Base-by-base conservation (phyloP, 2,797 vertebrate species). In the Gadopsis bispinosus region DNA sequence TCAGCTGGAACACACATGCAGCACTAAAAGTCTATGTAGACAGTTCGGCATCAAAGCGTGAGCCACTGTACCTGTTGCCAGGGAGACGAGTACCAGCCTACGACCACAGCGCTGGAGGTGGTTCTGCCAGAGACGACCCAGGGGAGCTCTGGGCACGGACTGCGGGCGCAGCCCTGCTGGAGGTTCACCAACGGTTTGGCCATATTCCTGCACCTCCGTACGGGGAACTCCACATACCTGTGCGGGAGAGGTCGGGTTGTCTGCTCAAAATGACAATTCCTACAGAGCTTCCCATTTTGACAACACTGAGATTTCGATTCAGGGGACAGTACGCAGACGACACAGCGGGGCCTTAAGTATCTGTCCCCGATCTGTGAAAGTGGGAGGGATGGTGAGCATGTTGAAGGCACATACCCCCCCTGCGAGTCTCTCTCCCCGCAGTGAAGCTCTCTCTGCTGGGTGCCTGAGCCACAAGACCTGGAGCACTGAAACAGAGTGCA, bases 31-130 rank as follows among this genome's bases (percentile, higher is more conserved):
- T 60, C 63, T 55, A 41, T 54, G 53, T 45, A 8, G 29, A 31
- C 33, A 58, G 69, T 48, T 74, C 53, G 41, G 47, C 26, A 71
- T 55, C n/a, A 73, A 77, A 79, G 68, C 7, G 3, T 39, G 62
- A 54, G 14, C 39, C 67, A 70, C 48, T 26, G 12, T 92, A 98
- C 98, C 97, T 97, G 97, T 83, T 97, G 97, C 98, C 98, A 99
- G 9, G 97, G 97, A 0, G 97, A 99, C 0, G 97, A 92, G 79
- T 97, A 98, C 98, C 98, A 99, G 81, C 95, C 96, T 0, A 95
- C 90, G 2, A 93, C 90, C 78, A 84, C 72, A 2, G 90, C 69
- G 26, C 35, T 88, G 33, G 89, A 77, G 50, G 94, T 83, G 5
- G 88, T 64, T 0, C 84, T 92, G 13, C 91, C 94, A 0, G 87